phyloP scores from a whole-genome alignment of 2,888 invertebrate genomes.

The Mamestra brassicae region DNA sequence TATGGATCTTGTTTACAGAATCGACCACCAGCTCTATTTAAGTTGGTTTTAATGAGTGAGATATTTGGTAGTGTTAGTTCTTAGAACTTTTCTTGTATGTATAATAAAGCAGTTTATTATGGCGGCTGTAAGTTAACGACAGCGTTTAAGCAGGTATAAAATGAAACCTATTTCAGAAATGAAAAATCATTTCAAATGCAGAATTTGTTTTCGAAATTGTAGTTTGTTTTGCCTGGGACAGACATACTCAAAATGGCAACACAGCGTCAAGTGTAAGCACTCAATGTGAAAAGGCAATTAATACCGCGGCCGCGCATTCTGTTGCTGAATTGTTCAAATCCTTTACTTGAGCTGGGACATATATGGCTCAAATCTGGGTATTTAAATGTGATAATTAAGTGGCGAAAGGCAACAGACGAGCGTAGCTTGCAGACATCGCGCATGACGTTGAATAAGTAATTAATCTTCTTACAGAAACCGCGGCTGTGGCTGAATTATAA shows the following conservation, averaged over 20 bases:
- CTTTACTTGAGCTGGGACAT: constrained; percentile 57
- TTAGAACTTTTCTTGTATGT: too few relatives aligned
- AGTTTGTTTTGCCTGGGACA: constrained; percentile 61
- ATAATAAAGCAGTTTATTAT: too few relatives aligned
- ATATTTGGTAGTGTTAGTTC: too few relatives aligned
- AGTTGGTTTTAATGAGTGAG: too few relatives aligned
- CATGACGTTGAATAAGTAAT: constrained; percentile 85
- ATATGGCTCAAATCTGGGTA: constrained; percentile 73
- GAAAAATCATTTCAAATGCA: constrained; percentile 1
- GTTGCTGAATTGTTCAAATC: constrained; percentile 63
- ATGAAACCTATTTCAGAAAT: too few relatives aligned
- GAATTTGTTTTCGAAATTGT: constrained; percentile 8
- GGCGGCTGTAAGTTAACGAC: too few relatives aligned
- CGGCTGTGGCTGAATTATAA: constrained; percentile 70
- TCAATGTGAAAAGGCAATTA: constrained; percentile 67
- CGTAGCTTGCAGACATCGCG: constrained; percentile 73
- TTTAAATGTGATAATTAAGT: constrained; percentile 85
- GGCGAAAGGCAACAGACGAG: constrained; percentile 72
- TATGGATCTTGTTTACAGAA: too few relatives aligned
- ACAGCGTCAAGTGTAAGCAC: constrained; percentile 59
- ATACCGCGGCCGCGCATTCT: constrained; percentile 61
- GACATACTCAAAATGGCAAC: constrained; percentile 62
- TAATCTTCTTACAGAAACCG: constrained; percentile 74
- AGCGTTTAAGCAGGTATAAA: too few relatives aligned
- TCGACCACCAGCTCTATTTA: too few relatives aligned